These are phyloP conservation scores for Triops longicaudatus DNA, from an alignment of 1,140 invertebrate species.

Conservation along the genomic window DNA sequence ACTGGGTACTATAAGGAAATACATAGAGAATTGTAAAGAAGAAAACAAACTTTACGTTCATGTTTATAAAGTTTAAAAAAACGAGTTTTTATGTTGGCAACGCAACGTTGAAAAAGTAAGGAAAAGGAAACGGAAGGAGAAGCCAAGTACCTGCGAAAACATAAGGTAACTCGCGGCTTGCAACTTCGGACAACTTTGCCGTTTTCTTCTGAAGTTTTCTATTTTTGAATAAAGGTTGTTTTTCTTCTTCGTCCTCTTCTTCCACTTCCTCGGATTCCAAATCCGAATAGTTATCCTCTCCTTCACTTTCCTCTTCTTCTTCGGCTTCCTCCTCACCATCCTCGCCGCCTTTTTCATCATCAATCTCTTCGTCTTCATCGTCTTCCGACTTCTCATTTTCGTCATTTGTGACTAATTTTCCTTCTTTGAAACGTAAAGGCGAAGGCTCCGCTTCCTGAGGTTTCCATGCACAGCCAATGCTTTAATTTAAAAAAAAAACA, in stretches of 20 bases:
- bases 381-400: constrained; percentile 37
- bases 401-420: constrained; percentile 30
- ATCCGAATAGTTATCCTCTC: constrained; percentile 24
- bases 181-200: background rate
- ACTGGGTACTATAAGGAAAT: constrained; percentile 47
- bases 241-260: constrained; percentile 37
- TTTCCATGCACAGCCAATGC: constrained; percentile 31
- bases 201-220: background rate
- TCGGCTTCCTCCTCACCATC: constrained; percentile 27
- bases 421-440: constrained; percentile 24
- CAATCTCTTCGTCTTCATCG: constrained; percentile 27
- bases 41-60: too few species aligned
- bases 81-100: background rate
- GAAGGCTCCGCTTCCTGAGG: constrained; percentile 32
- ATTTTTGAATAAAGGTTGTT: background rate
- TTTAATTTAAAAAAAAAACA: constrained; percentile 28
- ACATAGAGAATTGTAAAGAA: background rate
- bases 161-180: constrained; percentile 16
- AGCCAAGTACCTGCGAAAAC: background rate
- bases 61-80: background rate
- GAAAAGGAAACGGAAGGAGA: background rate
- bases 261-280: constrained; percentile 32
- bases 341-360: background rate
- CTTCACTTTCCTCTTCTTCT: constrained; percentile 30
- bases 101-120: background rate